Evolutionary conservation across 2,888 invertebrate species (phyloP), one percentile per base, ranked within the genome.

Genomic region (Parnassius orleans): DNA sequence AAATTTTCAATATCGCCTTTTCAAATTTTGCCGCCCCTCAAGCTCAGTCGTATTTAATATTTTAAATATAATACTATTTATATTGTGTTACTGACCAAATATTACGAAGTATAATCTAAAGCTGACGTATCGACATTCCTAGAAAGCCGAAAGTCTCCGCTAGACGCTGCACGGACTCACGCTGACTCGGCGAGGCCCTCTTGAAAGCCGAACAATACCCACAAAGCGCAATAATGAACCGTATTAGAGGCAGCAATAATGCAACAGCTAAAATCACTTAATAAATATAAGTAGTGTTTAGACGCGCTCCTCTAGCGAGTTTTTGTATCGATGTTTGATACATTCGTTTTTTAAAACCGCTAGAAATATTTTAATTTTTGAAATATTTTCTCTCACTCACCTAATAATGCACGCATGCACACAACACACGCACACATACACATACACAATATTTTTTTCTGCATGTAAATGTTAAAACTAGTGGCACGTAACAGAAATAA

Each of bases 211-310:
- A 65, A 86, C 83, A 85, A 86, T 78, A 67, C 72, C 64, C 54
- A 80, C 79, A 84, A 84, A 79, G 74, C 67, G 47, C 70, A 64
- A 80, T 83, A 84, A 84, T 81, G 79, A 81, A 80, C 76, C 80
- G 80, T 80, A 83, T 86, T 84, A 84, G 79, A 81, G 74, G 74
- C 77, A 73, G 73, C 74, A 74, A 81, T 80, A 80, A 74, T 82
- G 76, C 73, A 75, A 76, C 72, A 77, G 77, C 78, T 76, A 84
- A 83, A 82, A 82, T 80, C 76, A 78, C 78, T 80, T 81, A 83
- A 84, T 86, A 84, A 86, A 86, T 85, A 85, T 80, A n/a, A n/a
- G n/a, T 81, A 72, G 73, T 74, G 66, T 71, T 70, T 66, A 65
- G 66, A 65, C 67, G 70, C 66, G 66, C 57, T 64, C 56, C 56